These are phyloP conservation scores for Thamnophis sirtalis DNA, from an alignment of 2,113 vertebrate species.

Conservation along the genomic window DNA sequence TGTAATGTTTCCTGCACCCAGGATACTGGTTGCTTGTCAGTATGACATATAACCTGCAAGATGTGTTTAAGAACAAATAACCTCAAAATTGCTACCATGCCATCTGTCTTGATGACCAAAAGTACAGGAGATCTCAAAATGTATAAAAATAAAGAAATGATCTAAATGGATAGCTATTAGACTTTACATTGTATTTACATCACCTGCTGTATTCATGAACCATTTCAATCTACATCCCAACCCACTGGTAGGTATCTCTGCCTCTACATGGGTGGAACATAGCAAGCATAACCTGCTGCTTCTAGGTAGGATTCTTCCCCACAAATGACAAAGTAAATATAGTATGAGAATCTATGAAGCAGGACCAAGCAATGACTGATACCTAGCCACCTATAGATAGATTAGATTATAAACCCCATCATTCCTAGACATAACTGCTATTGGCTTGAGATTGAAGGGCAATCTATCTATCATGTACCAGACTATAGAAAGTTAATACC, in stretches of 20 bases:
- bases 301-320: neutral
- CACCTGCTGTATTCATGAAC: neutral
- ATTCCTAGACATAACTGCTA: neutral
- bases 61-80: constrained; percentile 69
- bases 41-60: constrained; percentile 68
- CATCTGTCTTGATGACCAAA: constrained; percentile 59
- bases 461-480: neutral
- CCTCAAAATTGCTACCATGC: constrained; percentile 55
- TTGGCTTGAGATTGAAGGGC: neutral
- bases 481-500: neutral
- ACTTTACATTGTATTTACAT: neutral
- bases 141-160: constrained; percentile 40
- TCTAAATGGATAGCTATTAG: constrained; percentile 1
- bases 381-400: neutral
- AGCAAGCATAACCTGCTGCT: neutral
- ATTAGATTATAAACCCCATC: neutral
- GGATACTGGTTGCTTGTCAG: constrained; percentile 60
- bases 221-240: neutral
- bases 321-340: neutral
- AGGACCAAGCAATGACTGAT: neutral
- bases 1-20: constrained; percentile 53
- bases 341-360: neutral
- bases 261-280: neutral
- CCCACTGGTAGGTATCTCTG: neutral
- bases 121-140: constrained; percentile 26